Percentiles rank a stretch among this genome's conserved stretches.
These are phyloP conservation scores for Mastacembelus armatus DNA, from an alignment of 2,797 vertebrate genomes.

Conservation along the genomic window DNA sequence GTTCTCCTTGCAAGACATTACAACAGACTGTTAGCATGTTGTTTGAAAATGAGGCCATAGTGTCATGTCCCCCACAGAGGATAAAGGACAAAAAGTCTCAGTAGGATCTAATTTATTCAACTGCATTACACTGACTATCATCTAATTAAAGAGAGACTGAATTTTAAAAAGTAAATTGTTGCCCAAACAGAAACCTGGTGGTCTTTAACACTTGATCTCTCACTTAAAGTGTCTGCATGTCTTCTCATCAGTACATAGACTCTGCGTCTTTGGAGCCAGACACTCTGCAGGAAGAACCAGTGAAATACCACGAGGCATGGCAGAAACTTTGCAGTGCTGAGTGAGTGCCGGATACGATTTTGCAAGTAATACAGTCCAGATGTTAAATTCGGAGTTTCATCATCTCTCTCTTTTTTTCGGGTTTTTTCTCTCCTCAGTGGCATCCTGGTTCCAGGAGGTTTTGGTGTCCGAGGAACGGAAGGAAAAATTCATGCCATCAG, in stretches of 20 bases:
- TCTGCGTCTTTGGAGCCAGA: constrained; percentile 90
- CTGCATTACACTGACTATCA: neutral
- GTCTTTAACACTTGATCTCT: neutral
- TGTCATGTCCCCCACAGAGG: too few species aligned
- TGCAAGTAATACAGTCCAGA: neutral
- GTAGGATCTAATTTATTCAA: neutral
- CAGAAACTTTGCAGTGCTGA: constrained; percentile 95
- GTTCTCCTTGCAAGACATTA: too few species aligned
- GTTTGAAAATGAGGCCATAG: too few species aligned
- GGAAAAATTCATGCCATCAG: constrained; percentile 95
- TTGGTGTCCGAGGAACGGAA: constrained; percentile 93
- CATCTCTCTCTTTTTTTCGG: neutral
- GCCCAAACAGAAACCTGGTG: neutral
- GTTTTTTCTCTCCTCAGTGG: constrained; percentile 82
- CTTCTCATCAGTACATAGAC: constrained; percentile 85
- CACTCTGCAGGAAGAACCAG: constrained; percentile 91
- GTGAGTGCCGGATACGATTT: constrained; percentile 79
- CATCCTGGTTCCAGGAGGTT: constrained; percentile 92
- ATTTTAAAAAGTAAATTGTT: neutral
- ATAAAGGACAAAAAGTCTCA: too few species aligned
- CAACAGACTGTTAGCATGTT: too few species aligned
- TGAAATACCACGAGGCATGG: constrained; percentile 96
- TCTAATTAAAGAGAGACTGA: neutral
- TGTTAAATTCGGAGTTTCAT: neutral
- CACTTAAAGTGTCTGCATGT: neutral